Conservation (phyloP, 1,140 invertebrate genomes). For the Schmidtea mediterranea region DNA sequence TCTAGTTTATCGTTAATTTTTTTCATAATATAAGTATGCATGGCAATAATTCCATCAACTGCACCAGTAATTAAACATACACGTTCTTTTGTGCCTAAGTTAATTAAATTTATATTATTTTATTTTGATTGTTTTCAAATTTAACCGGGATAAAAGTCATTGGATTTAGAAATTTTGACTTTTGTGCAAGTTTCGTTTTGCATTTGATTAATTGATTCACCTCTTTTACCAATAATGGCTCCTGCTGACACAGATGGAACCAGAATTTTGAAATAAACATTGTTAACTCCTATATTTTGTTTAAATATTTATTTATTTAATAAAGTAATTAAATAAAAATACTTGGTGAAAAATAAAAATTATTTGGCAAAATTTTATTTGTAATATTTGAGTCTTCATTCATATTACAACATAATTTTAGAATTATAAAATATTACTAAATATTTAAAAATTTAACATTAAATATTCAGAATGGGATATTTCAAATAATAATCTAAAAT, state of each 20-base stretch:
- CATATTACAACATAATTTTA: too few species aligned
- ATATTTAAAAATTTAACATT: too few species aligned
- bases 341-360: too few species aligned
- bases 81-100: conserved; percentile 64
- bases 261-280: conserved; percentile 52
- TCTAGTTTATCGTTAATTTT: conserved; percentile 92
- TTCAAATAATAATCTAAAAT: too few species aligned
- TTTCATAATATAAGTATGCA: conserved; percentile 82
- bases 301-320: too few species aligned
- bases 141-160: conserved; percentile 79
- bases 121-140: too few species aligned
- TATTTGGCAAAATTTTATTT: too few species aligned
- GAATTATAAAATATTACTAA: too few species aligned
- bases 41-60: conserved; percentile 64
- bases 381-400: too few species aligned
- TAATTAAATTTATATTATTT: not conserved
- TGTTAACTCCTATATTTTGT: conserved; percentile 19
- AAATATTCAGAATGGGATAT: too few species aligned
- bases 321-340: too few species aligned
- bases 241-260: conserved; percentile 78
- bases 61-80: conserved; percentile 84
- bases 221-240: conserved; percentile 89
- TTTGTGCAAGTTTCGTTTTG: conserved; percentile 76
- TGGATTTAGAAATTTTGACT: conserved; percentile 94
- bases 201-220: conserved; percentile 76